Conservation (phyloP, 1,140 invertebrate species). For the Xylocopa sonorina region DNA sequence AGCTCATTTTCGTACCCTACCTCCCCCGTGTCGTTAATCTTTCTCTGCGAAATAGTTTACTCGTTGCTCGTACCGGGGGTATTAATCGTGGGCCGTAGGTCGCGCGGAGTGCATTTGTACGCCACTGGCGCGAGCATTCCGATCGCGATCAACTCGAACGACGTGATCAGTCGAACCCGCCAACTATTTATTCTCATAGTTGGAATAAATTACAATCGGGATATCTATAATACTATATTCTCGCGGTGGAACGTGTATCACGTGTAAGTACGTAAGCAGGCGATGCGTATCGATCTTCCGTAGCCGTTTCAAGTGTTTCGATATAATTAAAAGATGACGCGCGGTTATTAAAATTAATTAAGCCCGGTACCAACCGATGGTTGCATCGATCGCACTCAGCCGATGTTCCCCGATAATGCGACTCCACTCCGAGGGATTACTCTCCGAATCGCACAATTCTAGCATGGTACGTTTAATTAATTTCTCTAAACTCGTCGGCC, state of each 20-base stretch:
- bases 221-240: too few species aligned
- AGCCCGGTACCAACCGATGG: neutral
- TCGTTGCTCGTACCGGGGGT: neutral
- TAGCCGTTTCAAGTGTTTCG: neutral
- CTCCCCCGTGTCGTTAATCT: neutral
- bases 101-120: too few species aligned
- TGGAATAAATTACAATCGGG: too few species aligned
- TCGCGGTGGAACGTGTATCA: too few species aligned
- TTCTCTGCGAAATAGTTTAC: neutral
- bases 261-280: too few species aligned
- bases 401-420: neutral
- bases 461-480: neutral
- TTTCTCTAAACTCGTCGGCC: neutral
- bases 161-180: too few species aligned
- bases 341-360: slow-evolving; percentile 3
- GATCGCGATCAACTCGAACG: too few species aligned
- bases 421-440: neutral
- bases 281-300: neutral
- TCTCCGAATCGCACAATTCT: neutral
- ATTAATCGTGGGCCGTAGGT: too few species aligned
- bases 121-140: too few species aligned
- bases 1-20: neutral
- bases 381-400: neutral
- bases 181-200: too few species aligned
- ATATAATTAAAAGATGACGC: slow-evolving; percentile 2